phyloP scores from a whole-genome alignment of 2,888 invertebrate species.

The Ormyrus rosae region DNA sequence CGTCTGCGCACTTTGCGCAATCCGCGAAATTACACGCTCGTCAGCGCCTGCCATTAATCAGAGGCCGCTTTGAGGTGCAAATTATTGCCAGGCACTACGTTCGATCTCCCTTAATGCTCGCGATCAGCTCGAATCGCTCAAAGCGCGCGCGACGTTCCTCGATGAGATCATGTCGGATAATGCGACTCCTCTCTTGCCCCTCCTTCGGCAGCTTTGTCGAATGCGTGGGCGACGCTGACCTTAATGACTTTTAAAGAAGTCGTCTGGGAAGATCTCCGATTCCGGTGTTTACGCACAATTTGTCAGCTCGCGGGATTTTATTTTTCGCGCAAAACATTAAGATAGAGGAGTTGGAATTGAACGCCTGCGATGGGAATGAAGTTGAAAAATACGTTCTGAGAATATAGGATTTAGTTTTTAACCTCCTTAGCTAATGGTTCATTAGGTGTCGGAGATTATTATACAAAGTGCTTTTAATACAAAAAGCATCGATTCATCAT shows the following conservation, averaged over 20 bases:
- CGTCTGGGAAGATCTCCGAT: conserved; percentile 10
- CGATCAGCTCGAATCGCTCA: background rate
- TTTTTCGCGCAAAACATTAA: conserved; percentile 11
- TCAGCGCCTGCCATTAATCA: conserved; percentile 10
- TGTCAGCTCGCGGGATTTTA: conserved; percentile 1
- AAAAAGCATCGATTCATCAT: no score
- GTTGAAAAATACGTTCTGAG: no score
- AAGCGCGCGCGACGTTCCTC: conserved; percentile 2
- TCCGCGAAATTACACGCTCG: conserved; percentile 17
- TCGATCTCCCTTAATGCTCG: no score
- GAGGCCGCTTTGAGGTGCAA: conserved; percentile 28
- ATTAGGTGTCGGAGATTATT: background rate
- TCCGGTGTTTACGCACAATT: background rate
- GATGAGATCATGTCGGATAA: conserved; percentile 39
- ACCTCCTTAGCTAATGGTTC: background rate
- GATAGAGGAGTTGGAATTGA: background rate
- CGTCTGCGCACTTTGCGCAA: conserved; percentile 28
- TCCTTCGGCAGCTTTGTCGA: conserved; percentile 13
- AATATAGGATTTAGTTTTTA: no score
- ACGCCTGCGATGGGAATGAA: no score
- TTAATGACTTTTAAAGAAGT: conserved; percentile 34
- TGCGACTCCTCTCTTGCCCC: no score
- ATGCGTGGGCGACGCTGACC: conserved; percentile 42
- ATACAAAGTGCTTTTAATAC: no score
- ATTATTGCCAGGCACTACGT: conserved; percentile 21